Base-by-base conservation (phyloP, 2,797 vertebrate species). In the Danio kyathit region DNA sequence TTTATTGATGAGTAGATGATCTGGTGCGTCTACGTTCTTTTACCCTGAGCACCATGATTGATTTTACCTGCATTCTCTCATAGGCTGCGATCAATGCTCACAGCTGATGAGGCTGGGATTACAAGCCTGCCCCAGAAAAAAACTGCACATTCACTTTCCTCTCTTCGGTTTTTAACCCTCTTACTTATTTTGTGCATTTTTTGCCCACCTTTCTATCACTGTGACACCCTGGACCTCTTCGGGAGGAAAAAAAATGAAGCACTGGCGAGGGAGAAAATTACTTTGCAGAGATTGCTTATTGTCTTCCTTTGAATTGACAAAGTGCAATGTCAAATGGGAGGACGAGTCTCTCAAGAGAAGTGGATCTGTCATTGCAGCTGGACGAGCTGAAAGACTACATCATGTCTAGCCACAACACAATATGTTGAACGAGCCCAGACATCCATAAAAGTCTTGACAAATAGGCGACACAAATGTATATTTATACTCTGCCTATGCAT, bases 1-100 rank as follows among this genome's bases (percentile, higher is more conserved):
- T 74, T 87, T 89, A 90, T 88, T 89, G 89, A 91, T 88, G 88
- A 91, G 85, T 75, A 85, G 82, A 85, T 89, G 89, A 89, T 90
- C 81, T 84, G 64, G 79, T 56, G 75, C 74, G 48, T 87, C 85
- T 81, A 71, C 85, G 84, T 84, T 90, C 88, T 91, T 88, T 88
- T 89, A 79, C 80, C 74, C 83, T 78, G 84, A 83, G 85, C 57
- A 46, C 63, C 48, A 66, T 90, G 90, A 92, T 89, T 89, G 90
- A 91, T 92, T 80, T 90, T 84, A 86, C 85, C 83, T 46, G 82
- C 79, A 85, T 86, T 90, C 87, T 70, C 80, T 89, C 69, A 69
- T 83, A 86, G 90, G 86, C 88, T 85, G 84, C 86, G 84, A 92
- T 91, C 87, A 88, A 89, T 90, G 86, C 83, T 72, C 76, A 70